Conservation (phyloP, 2,113 vertebrate species). For the Porphyrio hochstetteri region DNA sequence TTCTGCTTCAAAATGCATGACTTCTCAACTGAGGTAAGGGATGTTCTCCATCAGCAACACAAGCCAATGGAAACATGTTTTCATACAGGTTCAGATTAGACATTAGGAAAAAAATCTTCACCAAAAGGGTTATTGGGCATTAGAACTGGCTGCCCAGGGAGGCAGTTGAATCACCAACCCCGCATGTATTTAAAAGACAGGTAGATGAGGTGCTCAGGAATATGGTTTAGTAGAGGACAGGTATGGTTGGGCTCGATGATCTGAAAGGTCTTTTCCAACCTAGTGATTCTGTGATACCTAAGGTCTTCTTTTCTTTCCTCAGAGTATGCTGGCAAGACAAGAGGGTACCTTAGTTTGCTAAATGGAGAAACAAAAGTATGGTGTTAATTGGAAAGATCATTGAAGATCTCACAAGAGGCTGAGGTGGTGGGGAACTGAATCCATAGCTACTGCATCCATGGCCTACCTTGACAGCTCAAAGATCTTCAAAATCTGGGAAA, state of each 20-base stretch:
- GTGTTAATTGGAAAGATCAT: background rate
- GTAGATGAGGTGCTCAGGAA: too few relatives aligned
- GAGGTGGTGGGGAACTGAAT: background rate
- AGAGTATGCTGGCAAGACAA: background rate
- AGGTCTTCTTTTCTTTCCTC: background rate
- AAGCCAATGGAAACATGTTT: background rate
- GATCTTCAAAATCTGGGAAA: background rate
- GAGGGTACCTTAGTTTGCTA: background rate
- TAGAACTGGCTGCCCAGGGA: too few relatives aligned
- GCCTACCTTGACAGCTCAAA: background rate
- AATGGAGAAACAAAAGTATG: background rate
- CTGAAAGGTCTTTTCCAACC: too few relatives aligned
- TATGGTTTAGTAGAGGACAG: too few relatives aligned
- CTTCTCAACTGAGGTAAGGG: background rate
- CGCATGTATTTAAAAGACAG: too few relatives aligned
- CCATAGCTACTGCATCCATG: background rate
- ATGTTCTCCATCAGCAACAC: background rate
- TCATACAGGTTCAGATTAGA: background rate
- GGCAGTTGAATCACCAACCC: too few relatives aligned
- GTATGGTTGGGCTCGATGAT: too few relatives aligned
- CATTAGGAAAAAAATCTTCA: too few relatives aligned
- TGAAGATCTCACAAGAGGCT: background rate
- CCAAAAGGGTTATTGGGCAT: too few relatives aligned
- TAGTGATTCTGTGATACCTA: background rate
- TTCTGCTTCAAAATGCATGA: background rate